phyloP scores from a whole-genome alignment of 23 tunicate genomes.

The Ascidia mentula region DNA sequence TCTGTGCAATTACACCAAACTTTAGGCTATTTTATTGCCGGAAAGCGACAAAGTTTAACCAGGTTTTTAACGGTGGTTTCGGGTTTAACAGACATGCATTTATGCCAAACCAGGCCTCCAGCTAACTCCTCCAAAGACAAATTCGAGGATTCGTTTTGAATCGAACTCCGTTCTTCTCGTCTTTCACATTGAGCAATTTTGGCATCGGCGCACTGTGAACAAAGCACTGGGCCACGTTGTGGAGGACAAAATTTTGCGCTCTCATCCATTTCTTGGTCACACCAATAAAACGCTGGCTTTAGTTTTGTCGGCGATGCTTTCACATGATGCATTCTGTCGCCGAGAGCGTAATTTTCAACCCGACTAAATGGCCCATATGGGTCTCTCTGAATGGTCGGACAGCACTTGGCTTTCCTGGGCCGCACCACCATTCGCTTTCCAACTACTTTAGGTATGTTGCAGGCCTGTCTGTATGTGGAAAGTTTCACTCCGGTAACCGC shows the following conservation, averaged over 20 bases:
- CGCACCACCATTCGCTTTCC: not conserved
- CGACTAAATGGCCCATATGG: too few species aligned
- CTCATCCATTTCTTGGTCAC: not conserved
- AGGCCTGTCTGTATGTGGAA: not conserved
- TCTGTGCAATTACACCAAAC: too few species aligned
- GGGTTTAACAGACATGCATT: not conserved
- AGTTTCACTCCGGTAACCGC: not conserved
- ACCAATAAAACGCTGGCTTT: not conserved
- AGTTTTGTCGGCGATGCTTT: not conserved
- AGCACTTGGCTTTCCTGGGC: not conserved
- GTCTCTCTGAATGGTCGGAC: not conserved
- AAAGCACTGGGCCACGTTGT: not conserved
- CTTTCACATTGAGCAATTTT: not conserved
- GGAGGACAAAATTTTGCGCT: not conserved
- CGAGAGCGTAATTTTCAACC: not conserved
- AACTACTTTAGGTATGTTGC: not conserved
- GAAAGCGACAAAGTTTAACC: not conserved
- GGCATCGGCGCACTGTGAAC: not conserved
- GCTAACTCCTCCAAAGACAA: not conserved
- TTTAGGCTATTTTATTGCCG: conserved; percentile 9
- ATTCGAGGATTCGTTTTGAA: not conserved
- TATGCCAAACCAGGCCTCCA: not conserved
- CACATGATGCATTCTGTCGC: not conserved
- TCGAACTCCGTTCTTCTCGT: not conserved
- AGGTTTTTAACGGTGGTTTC: conserved; percentile 1